Percentiles rank a stretch among this genome's conserved stretches.
phyloP scores from a whole-genome alignment of 2,888 invertebrate genomes.

The Melanostoma mellinum region DNA sequence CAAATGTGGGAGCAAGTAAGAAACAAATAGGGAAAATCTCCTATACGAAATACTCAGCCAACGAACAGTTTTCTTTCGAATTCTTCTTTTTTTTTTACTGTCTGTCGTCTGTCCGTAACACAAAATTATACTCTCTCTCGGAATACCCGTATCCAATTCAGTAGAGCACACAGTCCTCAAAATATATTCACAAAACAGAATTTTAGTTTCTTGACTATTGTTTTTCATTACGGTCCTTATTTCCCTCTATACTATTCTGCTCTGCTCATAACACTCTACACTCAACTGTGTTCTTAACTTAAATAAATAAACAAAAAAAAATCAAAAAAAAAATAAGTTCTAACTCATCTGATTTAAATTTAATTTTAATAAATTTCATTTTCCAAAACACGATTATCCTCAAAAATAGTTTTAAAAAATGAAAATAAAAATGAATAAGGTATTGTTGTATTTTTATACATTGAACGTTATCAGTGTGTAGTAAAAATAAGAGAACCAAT shows the following conservation, averaged over 20 bases:
- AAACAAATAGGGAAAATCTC: conserved; percentile 8
- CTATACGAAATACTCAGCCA: background rate
- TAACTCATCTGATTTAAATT: background rate
- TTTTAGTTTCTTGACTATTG: conserved; percentile 73
- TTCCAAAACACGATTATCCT: too few species aligned
- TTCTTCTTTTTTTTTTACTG: conserved; percentile 22
- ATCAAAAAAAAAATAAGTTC: conserved; percentile 6
- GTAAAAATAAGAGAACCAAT: conserved; percentile 15
- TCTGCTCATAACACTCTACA: conserved; percentile 33
- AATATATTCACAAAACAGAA: conserved; percentile 50
- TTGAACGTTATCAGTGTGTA: too few species aligned
- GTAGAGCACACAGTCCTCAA: conserved; percentile 37
- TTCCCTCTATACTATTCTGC: conserved; percentile 52
- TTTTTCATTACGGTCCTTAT: conserved; percentile 73
- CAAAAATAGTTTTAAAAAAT: too few species aligned
- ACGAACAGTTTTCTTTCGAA: conserved; percentile 6
- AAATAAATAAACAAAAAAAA: conserved; percentile 19
- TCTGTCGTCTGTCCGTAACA: conserved; percentile 6
- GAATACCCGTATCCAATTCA: conserved; percentile 9
- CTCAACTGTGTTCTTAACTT: conserved; percentile 41
- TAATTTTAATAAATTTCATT: too few species aligned
- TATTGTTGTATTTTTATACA: too few species aligned
- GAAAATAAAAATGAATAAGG: too few species aligned
- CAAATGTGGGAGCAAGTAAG: conserved; percentile 26
- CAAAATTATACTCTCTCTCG: conserved; percentile 26